Percentiles rank a stretch among this genome's conserved stretches.
Conservation (phyloP, 2,888 invertebrate species). For the Lapara coniferarum region DNA sequence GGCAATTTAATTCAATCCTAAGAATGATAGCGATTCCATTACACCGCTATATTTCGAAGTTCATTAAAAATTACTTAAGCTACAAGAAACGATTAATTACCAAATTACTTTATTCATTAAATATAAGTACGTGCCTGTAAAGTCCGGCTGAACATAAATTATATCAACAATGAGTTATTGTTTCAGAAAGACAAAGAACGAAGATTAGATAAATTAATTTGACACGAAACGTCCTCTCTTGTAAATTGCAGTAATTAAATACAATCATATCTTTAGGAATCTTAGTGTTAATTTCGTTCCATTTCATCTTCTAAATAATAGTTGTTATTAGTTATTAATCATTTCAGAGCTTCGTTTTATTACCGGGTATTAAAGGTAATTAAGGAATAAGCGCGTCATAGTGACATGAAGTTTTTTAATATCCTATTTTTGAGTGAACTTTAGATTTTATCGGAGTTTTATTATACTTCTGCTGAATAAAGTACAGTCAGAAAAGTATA, state of each 20-base stretch:
- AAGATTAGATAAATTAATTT: conserved; percentile 38
- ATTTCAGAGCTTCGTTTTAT: neutral
- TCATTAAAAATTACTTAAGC: neutral
- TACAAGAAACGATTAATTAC: neutral
- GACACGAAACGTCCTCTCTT: conserved; percentile 30
- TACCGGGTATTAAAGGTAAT: neutral
- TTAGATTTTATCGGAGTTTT: too few relatives aligned
- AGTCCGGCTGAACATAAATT: neutral
- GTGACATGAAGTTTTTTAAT: neutral
- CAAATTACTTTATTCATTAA: conserved; percentile 12
- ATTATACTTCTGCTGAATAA: too few relatives aligned
- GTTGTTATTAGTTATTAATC: conserved; percentile 1
- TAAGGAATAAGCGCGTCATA: neutral
- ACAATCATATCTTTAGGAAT: conserved; percentile 5
- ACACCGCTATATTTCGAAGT: neutral
- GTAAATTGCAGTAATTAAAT: conserved; percentile 25
- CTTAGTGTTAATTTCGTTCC: neutral
- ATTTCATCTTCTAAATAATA: conserved; percentile 2
- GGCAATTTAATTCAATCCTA: too few relatives aligned
- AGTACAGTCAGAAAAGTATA: too few relatives aligned
- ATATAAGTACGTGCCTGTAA: conserved; percentile 13
- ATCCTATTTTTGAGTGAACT: too few relatives aligned
- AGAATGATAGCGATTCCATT: too few relatives aligned
- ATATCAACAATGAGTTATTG: conserved; percentile 35
- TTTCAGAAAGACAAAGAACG: conserved; percentile 36